These are phyloP conservation scores for Plutomurus gul DNA, from an alignment of 1,140 invertebrate genomes.

Conservation along the genomic window DNA sequence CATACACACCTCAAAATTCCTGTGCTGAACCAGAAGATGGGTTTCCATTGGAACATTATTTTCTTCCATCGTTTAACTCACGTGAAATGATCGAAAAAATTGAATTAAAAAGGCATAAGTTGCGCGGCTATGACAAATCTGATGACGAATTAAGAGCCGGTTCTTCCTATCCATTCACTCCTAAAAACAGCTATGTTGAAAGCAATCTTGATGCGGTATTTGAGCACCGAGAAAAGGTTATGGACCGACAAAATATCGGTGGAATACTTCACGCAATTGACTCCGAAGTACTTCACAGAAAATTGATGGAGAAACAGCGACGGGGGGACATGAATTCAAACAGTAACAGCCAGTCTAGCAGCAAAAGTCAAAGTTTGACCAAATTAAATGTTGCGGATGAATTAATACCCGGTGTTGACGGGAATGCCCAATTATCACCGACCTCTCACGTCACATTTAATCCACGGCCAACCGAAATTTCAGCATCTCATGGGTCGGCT, in stretches of 20 bases:
- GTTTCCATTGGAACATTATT: constrained; percentile 43
- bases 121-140: constrained; percentile 54
- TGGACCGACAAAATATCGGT: neutral
- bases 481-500: neutral
- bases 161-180: constrained; percentile 55
- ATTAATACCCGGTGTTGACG: neutral
- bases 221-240: constrained; percentile 33
- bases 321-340: neutral
- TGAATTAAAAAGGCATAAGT: constrained; percentile 54
- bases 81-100: constrained; percentile 57
- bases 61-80: constrained; percentile 57
- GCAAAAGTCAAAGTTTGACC: constrained; percentile 49
- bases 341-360: constrained; percentile 39
- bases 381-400: constrained; percentile 45
- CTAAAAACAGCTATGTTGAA: constrained; percentile 57
- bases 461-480: neutral
- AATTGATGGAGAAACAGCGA: constrained; percentile 45
- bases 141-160: constrained; percentile 49
- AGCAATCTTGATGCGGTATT: constrained; percentile 54
- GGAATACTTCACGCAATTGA: constrained; percentile 50
- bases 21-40: constrained; percentile 54
- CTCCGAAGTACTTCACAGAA: constrained; percentile 50
- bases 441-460: neutral
- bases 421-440: constrained; percentile 29
- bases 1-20: constrained; percentile 57